A percentile compares a stretch with the other conserved stretches of the same genome.
Conservation (phyloP, 2,113 vertebrate genomes). For the Piaya cayana region DNA sequence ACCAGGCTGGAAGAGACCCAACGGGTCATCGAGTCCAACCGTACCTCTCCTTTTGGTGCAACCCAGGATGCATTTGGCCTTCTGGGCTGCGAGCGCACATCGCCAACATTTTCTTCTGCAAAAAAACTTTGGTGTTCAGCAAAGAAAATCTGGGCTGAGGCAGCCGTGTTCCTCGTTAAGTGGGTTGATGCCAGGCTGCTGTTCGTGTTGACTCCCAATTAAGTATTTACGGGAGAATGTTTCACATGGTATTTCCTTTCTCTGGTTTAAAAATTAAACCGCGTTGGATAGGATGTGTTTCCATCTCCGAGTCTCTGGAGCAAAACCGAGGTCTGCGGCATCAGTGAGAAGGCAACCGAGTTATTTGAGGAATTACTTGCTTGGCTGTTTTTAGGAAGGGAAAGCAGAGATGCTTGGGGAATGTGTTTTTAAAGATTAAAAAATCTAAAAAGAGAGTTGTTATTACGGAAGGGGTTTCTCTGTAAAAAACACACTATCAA, state of each 20-base stretch:
- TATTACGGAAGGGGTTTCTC: background rate
- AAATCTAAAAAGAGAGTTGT: background rate
- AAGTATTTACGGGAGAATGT: constrained; percentile 62
- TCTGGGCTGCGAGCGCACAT: too few relatives aligned
- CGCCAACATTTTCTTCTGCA: background rate
- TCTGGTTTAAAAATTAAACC: constrained; percentile 50
- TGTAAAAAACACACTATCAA: background rate
- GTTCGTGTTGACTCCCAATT: constrained; percentile 23
- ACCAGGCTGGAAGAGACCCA: too few relatives aligned
- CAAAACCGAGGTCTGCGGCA: background rate
- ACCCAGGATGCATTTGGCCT: too few relatives aligned
- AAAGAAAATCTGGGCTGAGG: background rate
- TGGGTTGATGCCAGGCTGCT: constrained; percentile 21
- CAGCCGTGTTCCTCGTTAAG: background rate
- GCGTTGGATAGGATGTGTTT: constrained; percentile 44
- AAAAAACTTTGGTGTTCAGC: background rate
- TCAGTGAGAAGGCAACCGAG: constrained; percentile 1
- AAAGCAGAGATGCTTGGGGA: background rate
- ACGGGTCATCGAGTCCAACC: too few relatives aligned
- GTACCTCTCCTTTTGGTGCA: too few relatives aligned
- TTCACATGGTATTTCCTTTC: constrained; percentile 35
- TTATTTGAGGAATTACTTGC: constrained; percentile 11
- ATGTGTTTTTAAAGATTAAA: constrained; percentile 3
- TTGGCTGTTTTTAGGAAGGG: background rate
- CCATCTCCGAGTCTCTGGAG: background rate